A percentile compares a stretch with the other conserved stretches of the same genome.
Conservation (phyloP, 2,113 vertebrate species). For the Ovibos moschatus region DNA sequence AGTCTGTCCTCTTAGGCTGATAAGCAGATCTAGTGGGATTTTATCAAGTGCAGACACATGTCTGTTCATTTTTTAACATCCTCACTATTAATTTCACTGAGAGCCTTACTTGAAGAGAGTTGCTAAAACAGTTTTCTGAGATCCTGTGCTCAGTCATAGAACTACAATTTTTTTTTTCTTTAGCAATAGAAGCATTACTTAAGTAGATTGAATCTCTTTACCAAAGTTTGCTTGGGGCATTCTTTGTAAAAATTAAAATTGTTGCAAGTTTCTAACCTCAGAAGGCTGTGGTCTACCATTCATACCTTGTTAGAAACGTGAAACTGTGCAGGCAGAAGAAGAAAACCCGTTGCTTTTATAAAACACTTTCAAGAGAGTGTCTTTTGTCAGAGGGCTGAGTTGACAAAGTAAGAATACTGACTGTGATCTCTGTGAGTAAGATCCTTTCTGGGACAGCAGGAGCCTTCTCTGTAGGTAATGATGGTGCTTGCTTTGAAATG, state of each 20-base stretch:
- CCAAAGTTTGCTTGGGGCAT: background rate
- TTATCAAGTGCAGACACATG: background rate
- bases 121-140: background rate
- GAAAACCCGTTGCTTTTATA: constrained; percentile 41
- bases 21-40: background rate
- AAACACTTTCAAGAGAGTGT: constrained; percentile 47
- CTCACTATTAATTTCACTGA: background rate
- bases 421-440: constrained; percentile 7
- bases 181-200: background rate
- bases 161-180: background rate
- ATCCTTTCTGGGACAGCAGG: constrained; percentile 64
- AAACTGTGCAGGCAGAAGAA: constrained; percentile 28
- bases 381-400: constrained; percentile 51
- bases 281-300: constrained; percentile 9
- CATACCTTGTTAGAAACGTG: constrained; percentile 22
- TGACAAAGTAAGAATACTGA: background rate
- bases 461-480: constrained; percentile 48
- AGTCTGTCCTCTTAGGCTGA: background rate
- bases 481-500: constrained; percentile 55
- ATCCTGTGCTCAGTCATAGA: background rate
- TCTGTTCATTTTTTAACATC: background rate
- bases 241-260: constrained; percentile 30
- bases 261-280: background rate
- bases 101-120: background rate
- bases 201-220: background rate